Evolutionary conservation across 1,140 invertebrate species (phyloP).

Genomic region (Phortica variegata): DNA sequence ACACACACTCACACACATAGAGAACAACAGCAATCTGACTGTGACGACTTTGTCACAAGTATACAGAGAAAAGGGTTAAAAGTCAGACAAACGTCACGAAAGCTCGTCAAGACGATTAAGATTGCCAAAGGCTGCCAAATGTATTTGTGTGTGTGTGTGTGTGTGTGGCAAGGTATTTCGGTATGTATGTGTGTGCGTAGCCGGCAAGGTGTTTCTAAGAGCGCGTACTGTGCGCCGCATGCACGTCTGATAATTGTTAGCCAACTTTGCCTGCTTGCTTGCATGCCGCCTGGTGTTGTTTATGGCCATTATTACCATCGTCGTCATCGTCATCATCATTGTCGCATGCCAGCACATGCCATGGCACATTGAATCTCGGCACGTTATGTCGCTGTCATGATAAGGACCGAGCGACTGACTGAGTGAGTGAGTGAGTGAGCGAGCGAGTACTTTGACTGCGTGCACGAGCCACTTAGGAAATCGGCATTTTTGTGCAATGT

Average conservation of each 20-base stretch:
- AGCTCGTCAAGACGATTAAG: not conserved
- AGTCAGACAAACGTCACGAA: conserved; percentile 15
- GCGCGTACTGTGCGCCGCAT: conserved; percentile 45
- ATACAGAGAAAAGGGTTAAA: conserved; percentile 53
- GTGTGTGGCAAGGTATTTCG: conserved; percentile 50
- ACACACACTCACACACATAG: conserved; percentile 9
- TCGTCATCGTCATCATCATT: too few relatives aligned
- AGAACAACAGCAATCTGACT: conserved; percentile 1
- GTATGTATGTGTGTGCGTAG: too few relatives aligned
- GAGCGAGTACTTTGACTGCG: too few relatives aligned
- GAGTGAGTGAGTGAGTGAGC: too few relatives aligned
- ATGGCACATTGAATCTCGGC: conserved; percentile 1
- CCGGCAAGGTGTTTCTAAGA: conserved; percentile 20
- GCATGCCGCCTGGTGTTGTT: conserved; percentile 11
- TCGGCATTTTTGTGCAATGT: conserved; percentile 34
- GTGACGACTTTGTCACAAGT: too few relatives aligned
- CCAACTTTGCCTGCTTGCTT: conserved; percentile 35
- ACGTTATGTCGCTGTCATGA: too few relatives aligned
- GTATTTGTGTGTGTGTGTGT: conserved; percentile 27
- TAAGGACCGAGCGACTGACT: too few relatives aligned
- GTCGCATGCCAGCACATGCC: conserved; percentile 21
- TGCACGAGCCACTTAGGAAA: conserved; percentile 43
- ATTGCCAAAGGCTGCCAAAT: not conserved
- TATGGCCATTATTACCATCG: not conserved
- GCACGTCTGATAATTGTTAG: conserved; percentile 53